These are phyloP conservation scores for Acanthopagrus latus DNA, from an alignment of 2,797 vertebrate species.

Conservation along the genomic window DNA sequence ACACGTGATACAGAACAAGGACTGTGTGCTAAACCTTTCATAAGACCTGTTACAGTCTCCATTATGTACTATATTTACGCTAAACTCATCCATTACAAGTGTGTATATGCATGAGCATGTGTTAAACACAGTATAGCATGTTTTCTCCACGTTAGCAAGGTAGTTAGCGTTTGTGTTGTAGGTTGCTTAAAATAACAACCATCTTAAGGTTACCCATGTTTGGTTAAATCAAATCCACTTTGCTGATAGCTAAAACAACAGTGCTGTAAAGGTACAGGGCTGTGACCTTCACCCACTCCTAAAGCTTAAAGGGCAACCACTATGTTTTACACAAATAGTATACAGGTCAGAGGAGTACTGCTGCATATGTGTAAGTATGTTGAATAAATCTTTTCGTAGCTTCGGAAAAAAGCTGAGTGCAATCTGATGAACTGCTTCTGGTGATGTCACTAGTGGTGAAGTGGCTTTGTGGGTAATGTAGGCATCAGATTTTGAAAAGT, in stretches of 20 bases:
- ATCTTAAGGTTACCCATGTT: background rate
- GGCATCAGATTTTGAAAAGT: too few relatives aligned
- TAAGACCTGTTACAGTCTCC: background rate
- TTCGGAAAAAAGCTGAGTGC: too few relatives aligned
- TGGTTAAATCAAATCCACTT: background rate
- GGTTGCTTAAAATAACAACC: background rate
- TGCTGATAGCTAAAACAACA: background rate
- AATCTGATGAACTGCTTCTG: too few relatives aligned
- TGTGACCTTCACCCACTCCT: background rate
- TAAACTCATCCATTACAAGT: background rate
- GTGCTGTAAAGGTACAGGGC: background rate
- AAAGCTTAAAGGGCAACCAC: background rate
- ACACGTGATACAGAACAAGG: background rate
- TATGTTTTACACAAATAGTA: too few relatives aligned
- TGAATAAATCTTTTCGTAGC: too few relatives aligned
- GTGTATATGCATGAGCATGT: too few relatives aligned
- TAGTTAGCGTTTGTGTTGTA: background rate
- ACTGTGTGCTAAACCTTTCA: background rate
- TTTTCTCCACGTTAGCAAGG: conserved; percentile 1
- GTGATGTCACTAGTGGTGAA: too few relatives aligned
- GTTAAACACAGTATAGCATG: background rate
- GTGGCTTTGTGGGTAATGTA: too few relatives aligned
- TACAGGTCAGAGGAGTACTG: too few relatives aligned
- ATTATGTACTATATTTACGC: background rate
- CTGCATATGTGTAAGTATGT: too few relatives aligned